These are phyloP conservation scores for Odontamblyopus rebecca DNA, from an alignment of 2,797 vertebrate species.

Conservation along the genomic window DNA sequence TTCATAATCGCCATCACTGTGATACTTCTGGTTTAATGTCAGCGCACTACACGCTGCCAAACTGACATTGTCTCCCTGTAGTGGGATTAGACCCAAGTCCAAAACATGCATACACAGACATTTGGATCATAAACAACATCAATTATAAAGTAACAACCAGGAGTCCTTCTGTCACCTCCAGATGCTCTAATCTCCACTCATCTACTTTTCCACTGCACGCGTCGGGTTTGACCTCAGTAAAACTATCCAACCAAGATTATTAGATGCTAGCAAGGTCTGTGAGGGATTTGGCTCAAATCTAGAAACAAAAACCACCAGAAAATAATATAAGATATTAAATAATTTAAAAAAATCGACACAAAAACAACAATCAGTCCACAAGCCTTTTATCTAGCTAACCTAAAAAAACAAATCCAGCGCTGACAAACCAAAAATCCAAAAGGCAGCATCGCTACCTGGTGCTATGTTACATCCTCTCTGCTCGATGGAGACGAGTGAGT, in stretches of 20 bases:
- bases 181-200: not conserved
- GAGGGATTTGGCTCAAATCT: slow-evolving; percentile 14
- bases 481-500: slow-evolving; percentile 17
- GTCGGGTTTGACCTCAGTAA: not conserved
- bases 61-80: slow-evolving; percentile 12
- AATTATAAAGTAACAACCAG: not conserved
- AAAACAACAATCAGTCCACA: not conserved
- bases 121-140: not conserved
- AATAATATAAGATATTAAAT: not conserved
- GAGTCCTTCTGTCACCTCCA: not conserved
- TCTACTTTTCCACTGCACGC: not conserved
- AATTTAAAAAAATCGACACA: not conserved
- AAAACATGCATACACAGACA: slow-evolving; percentile 3
- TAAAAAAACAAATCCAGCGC: not conserved
- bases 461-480: slow-evolving; percentile 39
- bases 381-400: not conserved
- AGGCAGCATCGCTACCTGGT: slow-evolving; percentile 21
- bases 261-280: not conserved
- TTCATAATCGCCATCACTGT: slow-evolving; percentile 23
- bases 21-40: slow-evolving; percentile 30
- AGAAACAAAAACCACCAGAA: slow-evolving; percentile 1
- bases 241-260: not conserved
- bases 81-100: slow-evolving; percentile 39
- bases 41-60: slow-evolving; percentile 18
- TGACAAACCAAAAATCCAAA: not conserved